phyloP scores from a whole-genome alignment of 2,797 vertebrate species.

The Hippocampus kuda region DNA sequence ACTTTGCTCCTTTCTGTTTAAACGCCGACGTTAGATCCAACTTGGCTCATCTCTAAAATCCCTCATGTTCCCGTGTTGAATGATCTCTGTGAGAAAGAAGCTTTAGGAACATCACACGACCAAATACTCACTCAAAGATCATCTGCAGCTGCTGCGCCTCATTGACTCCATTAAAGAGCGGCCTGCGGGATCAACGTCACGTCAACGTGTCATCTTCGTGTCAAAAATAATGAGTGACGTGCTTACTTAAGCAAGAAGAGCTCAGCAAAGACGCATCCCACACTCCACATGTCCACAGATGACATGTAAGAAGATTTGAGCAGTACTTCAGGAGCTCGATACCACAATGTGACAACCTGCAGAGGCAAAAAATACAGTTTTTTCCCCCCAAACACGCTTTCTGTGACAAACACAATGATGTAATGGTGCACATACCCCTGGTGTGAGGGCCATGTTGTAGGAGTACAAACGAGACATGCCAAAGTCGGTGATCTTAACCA shows the following conservation, averaged over 20 bases:
- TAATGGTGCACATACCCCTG: constrained; percentile 52
- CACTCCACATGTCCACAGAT: constrained; percentile 73
- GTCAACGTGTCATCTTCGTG: neutral
- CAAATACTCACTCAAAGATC: constrained; percentile 67
- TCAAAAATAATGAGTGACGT: neutral
- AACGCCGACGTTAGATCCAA: neutral
- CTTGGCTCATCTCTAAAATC: neutral
- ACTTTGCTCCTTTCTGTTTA: neutral
- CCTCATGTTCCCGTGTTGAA: too few species aligned
- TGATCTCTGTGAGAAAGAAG: neutral
- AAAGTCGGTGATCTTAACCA: constrained; percentile 74
- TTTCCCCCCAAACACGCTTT: neutral
- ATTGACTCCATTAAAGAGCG: constrained; percentile 60
- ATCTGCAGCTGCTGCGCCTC: constrained; percentile 69
- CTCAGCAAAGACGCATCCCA: constrained; percentile 72
- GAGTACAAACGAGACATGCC: constrained; percentile 70
- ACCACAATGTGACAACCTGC: constrained; percentile 75
- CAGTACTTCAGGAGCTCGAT: constrained; percentile 72
- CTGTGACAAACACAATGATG: neutral
- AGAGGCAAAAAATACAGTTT: neutral
- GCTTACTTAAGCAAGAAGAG: constrained; percentile 65
- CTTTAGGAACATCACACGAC: neutral
- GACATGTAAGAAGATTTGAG: constrained; percentile 66
- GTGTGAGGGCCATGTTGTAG: constrained; percentile 65
- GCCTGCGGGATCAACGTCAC: constrained; percentile 41